Evolutionary conservation across 2,888 invertebrate genomes (phyloP), one percentile per base, ranked within the genome.

Genomic region (Heliconius hortense): DNA sequence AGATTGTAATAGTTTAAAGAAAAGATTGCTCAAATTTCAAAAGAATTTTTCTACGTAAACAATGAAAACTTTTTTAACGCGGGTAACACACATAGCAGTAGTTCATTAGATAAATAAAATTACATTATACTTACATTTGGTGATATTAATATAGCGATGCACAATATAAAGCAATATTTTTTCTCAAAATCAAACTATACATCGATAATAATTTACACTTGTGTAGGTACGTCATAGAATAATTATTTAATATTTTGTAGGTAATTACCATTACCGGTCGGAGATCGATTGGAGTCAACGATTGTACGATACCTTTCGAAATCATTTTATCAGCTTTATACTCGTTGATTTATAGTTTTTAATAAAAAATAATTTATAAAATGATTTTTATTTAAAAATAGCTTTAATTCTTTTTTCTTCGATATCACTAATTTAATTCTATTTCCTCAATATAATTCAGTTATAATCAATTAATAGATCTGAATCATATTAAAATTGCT

Each of bases 1-100:
- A 95, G 96, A 82, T 93, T 96, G 84, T 96, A 95, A 94, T 72
- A 69, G 71, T 75, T 62, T 70, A 71, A 60, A n/a, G 62, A 78
- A 78, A 76, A 63, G 72, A 78, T 78, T 82, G 82, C 80, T 82
- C 80, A 82, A 82, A 71, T 76, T 63, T 63, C 73, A 60, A 60
- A 73, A 56, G 35, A 69, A 18, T 66, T 69, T 69, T 69, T 69
- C 69, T 28, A 69, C 31, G n/a, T 56, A 35, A n/a, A 56, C n/a
- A 69, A 69, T 56, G 15, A 56, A 56, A 35, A 56, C n/a, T 31
- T 24, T 69, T 53, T 56, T 56, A 35, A 69, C 8, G 31, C 69
- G 69, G 69, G 31, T 66, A 73, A 56, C 31, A 64, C 24, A 64
- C 18, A 11, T 69, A 74, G 62, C 53, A 53, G 62, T 74, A 74